Base-by-base conservation (phyloP, 92 coral and sea anemone species). In the Metridium senile region DNA sequence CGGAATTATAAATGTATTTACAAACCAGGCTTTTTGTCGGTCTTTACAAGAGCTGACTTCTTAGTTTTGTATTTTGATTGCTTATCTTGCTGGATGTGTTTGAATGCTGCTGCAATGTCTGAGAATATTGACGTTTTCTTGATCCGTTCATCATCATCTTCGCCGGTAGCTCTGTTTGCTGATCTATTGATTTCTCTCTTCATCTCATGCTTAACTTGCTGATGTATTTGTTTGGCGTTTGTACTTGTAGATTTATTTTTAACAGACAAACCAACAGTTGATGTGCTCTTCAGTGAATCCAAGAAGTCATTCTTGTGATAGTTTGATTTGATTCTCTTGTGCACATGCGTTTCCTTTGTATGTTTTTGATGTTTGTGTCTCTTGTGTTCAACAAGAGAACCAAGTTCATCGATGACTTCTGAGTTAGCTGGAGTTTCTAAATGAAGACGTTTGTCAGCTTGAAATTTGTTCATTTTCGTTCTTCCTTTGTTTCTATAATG, bases 101-200 rank as follows among this genome's bases (percentile, higher is more conserved):
- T 20, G 32, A 73, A 73, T 22, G 78, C 78, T 32, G 49, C 13
- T 19, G 80, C 80, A 47, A 75, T 75, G 20, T 45, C 66, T 13
- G 32, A 27, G 28, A 75, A 64, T 23, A 75, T 51, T 20, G 32
- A 49, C 8, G 71, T 33, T 64, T 39, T 75, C 62, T 63, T 75
- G 16, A 47, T 17, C 23, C 35, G 26, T 7, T 29, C 32, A 28
- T 75, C 62, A 62, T 75, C 80, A 22, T 61, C 65, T 0, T 47
- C 61, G 46, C 11, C 27, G 22, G 34, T 28, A 26, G 39, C 26
- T 21, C 26, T 25, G 1, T 70, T 54, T 18, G 26, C 76, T 26
- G 32, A 54, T 19, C 65, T 20, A 51, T 20, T 1, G 26, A 26
- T 23, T 25, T 52, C 47, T 51, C 59, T 25, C 25, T 45, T 45